Conservation (phyloP, 2,113 vertebrate species). For the Canis aureus region DNA sequence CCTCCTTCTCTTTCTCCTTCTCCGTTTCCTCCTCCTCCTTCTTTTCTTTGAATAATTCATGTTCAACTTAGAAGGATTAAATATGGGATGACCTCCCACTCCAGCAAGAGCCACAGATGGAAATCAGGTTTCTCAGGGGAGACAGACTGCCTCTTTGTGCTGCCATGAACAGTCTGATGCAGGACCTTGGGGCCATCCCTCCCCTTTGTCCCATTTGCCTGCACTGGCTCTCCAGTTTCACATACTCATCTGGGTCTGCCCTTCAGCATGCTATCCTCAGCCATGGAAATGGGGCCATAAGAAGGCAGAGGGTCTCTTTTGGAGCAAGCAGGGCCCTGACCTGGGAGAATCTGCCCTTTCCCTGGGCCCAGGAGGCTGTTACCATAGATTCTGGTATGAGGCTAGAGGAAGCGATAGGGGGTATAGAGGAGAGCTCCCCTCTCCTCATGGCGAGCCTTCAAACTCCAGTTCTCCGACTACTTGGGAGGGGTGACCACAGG, state of each 20-base stretch:
- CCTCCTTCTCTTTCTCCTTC: constrained; percentile 48
- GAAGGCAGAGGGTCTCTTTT: not conserved
- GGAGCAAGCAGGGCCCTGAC: not conserved
- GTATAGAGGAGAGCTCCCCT: not conserved
- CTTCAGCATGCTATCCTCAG: not conserved
- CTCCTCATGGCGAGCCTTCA: not conserved
- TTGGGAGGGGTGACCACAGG: not conserved
- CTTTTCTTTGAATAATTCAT: constrained; percentile 85
- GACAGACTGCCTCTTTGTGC: not conserved
- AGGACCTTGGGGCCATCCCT: not conserved
- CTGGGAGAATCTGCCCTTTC: not conserved
- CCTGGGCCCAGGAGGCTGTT: not conserved
- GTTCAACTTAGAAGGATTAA: constrained; percentile 84
- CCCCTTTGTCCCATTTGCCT: not conserved
- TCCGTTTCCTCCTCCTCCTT: not conserved
- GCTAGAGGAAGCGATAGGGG: not conserved
- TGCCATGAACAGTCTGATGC: not conserved
- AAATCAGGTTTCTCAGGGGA: constrained; percentile 67
- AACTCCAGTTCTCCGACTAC: not conserved
- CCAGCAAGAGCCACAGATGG: constrained; percentile 81
- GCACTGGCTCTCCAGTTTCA: not conserved
- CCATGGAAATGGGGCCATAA: not conserved
- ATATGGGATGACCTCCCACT: constrained; percentile 81
- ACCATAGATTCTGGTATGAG: not conserved
- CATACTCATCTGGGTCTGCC: not conserved